These are phyloP conservation scores for Azemiops feae DNA, from an alignment of 2,113 vertebrate species.

Conservation along the genomic window DNA sequence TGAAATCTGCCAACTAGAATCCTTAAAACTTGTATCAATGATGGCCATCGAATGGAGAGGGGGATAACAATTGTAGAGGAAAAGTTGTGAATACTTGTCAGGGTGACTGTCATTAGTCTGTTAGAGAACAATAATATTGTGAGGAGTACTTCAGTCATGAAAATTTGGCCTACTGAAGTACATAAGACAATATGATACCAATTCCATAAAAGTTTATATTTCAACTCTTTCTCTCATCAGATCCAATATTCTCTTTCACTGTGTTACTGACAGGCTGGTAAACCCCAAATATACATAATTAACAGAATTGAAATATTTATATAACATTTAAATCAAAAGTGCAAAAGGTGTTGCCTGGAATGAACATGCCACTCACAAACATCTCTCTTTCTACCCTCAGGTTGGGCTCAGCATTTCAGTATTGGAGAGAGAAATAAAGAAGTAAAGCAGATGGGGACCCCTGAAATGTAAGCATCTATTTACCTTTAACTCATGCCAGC, in stretches of 20 bases:
- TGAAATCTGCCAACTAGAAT: constrained; percentile 41
- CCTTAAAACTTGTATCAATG: constrained; percentile 48
- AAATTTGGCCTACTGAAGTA: not conserved
- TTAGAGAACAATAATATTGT: not conserved
- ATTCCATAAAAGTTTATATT: not conserved
- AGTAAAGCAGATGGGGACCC: not conserved
- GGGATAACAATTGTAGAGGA: constrained; percentile 42
- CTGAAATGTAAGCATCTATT: not conserved
- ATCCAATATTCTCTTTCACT: not conserved
- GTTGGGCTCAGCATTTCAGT: not conserved
- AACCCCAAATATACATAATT: not conserved
- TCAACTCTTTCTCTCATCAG: not conserved
- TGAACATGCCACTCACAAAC: not conserved
- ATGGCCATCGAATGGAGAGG: not conserved
- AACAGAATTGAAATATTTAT: not conserved
- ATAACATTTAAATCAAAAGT: not conserved
- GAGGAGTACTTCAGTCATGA: not conserved
- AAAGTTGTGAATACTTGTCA: constrained; percentile 37
- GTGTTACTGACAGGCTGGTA: not conserved
- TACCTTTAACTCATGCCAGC: not conserved
- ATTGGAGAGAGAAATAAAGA: not conserved
- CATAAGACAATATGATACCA: not conserved
- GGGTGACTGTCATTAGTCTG: not conserved
- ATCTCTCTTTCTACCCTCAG: not conserved
- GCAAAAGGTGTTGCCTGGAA: not conserved